Evolutionary conservation across 2,888 invertebrate genomes (phyloP).

Genomic region (Cephus pygmeus): DNA sequence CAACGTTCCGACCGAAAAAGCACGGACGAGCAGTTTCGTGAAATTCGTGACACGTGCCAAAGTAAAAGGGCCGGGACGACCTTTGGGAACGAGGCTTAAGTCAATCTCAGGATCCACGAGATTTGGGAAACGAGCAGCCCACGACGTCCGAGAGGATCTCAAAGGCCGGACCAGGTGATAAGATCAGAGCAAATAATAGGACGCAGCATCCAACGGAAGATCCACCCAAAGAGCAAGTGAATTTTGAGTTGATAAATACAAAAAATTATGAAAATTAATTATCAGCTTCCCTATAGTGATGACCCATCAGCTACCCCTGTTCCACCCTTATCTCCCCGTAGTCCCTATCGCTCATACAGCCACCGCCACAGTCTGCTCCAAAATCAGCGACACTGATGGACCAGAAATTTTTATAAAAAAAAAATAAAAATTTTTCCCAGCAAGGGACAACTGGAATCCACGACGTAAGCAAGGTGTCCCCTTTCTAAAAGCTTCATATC

Average conservation of each 20-base stretch:
- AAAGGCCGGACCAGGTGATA: neutral
- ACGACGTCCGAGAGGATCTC: neutral
- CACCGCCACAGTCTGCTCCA: neutral
- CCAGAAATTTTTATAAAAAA: neutral
- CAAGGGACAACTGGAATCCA: no score
- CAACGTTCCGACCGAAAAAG: neutral
- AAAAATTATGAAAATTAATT: neutral
- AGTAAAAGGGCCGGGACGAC: neutral
- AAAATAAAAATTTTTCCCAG: no score
- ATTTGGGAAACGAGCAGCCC: no score
- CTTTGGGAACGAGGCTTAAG: neutral
- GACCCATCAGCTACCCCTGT: neutral
- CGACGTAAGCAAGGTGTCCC: neutral
- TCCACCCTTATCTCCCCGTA: neutral
- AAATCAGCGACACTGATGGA: neutral
- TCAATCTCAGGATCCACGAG: neutral
- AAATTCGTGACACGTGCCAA: neutral
- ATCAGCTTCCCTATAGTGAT: neutral
- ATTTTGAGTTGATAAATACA: neutral
- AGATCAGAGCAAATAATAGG: neutral
- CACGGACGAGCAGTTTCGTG: neutral
- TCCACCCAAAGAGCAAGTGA: neutral
- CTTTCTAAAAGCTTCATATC: neutral
- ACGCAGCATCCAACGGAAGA: neutral
- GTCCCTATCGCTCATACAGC: no score